Base-by-base conservation (phyloP, 30 jellyfish, hydroid and myxozoan species). In the Haliclystus octoradiatus region DNA sequence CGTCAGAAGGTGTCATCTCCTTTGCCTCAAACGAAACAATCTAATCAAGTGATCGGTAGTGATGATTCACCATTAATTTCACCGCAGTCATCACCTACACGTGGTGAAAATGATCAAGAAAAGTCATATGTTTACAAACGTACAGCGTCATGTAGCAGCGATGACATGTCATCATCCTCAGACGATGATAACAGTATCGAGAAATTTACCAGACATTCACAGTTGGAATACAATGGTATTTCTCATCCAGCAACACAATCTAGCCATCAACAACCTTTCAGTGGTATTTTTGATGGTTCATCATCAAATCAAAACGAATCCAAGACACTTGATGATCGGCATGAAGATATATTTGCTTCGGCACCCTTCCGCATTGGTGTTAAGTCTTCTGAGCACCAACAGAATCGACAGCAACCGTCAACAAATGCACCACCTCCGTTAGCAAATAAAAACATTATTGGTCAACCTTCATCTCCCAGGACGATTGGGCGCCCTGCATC, bases 71-170 rank as follows among this genome's bases (percentile, higher is more conserved):
- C 94, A 0, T 65, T 87, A 68, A 68, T 87, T 15, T 74, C 97
- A 34, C 89, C 95, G 15, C 71, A 82, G 27, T 28, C 31, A 2
- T 35, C 86, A 24, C 53, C 95, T 0, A 49, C 89, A 1, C 93
- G 52, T 24, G 87, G n/a, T n/a, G 14, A 40, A 9, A 40, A 19
- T 19, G 57, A 40, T 19, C 57, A 29, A 19, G 93, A 50, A 51
- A 64, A 84, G 31, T 83, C 49, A 32, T 88, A 88, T 50, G 74
- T 79, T 25, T 88, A 88, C 74, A 74, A 63, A 52, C 72, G 97
- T 15, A 88, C 97, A 0, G 75, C 97, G 24, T 88, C 97, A 24
- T 88, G 97, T 52, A 88, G 97, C 68, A 88, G 97, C 75, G 93
- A 79, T 1, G 93, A 79, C 25, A 67, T 33, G 29, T 23, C 15